phyloP scores from a whole-genome alignment of 2,888 invertebrate genomes.

The Stramonita haemastoma region DNA sequence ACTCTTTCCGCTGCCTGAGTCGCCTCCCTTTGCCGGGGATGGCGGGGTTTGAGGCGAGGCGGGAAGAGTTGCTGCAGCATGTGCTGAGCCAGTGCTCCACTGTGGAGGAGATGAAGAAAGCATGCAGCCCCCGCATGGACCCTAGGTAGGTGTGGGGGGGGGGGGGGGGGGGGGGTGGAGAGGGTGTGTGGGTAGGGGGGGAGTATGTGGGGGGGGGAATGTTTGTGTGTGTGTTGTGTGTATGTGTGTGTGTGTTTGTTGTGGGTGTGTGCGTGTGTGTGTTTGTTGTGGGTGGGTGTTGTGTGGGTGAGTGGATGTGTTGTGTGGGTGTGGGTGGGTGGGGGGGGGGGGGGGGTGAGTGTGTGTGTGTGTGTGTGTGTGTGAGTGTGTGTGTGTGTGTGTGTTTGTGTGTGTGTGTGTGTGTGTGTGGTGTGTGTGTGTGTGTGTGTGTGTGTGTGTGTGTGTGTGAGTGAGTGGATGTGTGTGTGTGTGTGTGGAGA shows the following conservation, averaged over 20 bases:
- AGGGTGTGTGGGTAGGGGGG: too few species aligned
- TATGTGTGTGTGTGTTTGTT: neutral
- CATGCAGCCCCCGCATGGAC: conserved; percentile 71
- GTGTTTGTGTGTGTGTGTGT: neutral
- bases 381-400: neutral
- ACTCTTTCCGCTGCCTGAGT: conserved; percentile 76
- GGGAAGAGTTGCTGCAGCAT: conserved; percentile 55
- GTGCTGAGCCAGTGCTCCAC: conserved; percentile 75
- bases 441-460: too few species aligned
- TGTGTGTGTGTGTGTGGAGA: too few species aligned
- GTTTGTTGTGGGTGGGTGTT: neutral
- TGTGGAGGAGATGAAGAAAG: conserved; percentile 68
- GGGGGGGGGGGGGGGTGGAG: too few species aligned
- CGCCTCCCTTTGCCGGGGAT: conserved; percentile 69
- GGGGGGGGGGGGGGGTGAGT: neutral
- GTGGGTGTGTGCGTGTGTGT: neutral
- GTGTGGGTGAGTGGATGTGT: neutral
- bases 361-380: neutral
- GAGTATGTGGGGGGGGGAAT: neutral
- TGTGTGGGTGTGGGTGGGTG: neutral
- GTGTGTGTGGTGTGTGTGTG: too few species aligned
- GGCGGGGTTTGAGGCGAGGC: conserved; percentile 55
- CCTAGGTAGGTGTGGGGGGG: conserved; percentile 72
- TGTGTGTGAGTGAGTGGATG: too few species aligned
- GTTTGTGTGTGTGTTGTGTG: neutral